Base-by-base conservation (phyloP, 2,888 invertebrate genomes). In the Amphipyra berbera region DNA sequence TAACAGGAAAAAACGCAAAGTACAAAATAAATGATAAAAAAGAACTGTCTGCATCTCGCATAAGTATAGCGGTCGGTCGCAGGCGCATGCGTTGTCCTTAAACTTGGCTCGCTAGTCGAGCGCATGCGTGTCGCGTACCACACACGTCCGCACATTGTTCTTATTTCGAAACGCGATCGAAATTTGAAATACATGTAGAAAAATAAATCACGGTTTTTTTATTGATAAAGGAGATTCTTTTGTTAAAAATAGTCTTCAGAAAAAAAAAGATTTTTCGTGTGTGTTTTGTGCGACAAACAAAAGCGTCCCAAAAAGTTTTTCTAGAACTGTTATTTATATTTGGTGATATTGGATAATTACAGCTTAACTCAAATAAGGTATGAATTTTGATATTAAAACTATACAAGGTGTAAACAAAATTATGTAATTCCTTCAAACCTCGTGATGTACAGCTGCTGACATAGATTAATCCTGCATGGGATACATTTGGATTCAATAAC, bases 51-150 rank as follows among this genome's bases (percentile, higher is more conserved):
- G 45, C 64, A 46, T 76, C 56, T 61, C 13, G 66, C 61, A 76
- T 76, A 70, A 74, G 27, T 30, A 21, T 49, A 60, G 48, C 63
- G 56, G 65, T 50, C 67, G 47, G 14, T 37, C 63, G 57, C 50
- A 56, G 49, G 57, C 58, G 45, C 46, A 71, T 73, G 74, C 76
- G 73, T 82, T 85, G 88, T 79, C 90, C 90, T 90, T 90, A 90
- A 90, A 90, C 90, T 90, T 89, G 89, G 72, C 75, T 74, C 64
- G 49, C 75, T 78, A 81, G 83, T 79, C 64, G 76, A 70, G 66
- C 64, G 81, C 79, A 79, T 80, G 82, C 83, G 80, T 78, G 79
- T 68, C 79, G 80, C 76, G 80, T 78, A 62, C 68, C 61, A 62
- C 76, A 78, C 80, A 77, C 83, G 85, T 78, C 75, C 73, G 78